A percentile compares a stretch with the other conserved stretches of the same genome.
Conservation (phyloP, 2,888 invertebrate genomes). For the Oxytorus armatus region DNA sequence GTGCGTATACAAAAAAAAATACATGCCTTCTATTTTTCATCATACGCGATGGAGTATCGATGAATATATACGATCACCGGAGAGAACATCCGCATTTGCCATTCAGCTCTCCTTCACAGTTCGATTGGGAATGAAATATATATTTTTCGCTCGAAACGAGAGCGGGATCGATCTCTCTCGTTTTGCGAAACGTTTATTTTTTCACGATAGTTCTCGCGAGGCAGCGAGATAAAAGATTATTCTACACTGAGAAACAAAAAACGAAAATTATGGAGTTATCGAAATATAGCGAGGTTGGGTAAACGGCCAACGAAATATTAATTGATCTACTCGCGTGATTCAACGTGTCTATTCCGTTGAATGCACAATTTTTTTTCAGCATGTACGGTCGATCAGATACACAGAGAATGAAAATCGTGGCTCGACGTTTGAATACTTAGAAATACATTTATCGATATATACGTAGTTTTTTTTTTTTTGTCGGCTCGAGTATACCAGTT, state of each 20-base stretch:
- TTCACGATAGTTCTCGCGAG: not conserved
- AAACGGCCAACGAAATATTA: too few species aligned
- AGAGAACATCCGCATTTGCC: constrained; percentile 1
- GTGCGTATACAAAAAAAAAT: not conserved
- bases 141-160: constrained; percentile 5
- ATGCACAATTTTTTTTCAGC: too few species aligned
- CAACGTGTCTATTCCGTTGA: too few species aligned
- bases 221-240: constrained; percentile 5
- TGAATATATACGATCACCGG: constrained; percentile 36
- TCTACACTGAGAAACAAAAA: not conserved
- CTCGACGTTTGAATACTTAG: not conserved
- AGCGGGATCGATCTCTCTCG: not conserved
- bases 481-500: not conserved
- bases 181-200: constrained; percentile 7
- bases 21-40: constrained; percentile 6
- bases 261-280: too few species aligned
- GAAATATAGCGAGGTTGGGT: too few species aligned
- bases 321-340: too few species aligned
- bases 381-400: too few species aligned
- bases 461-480: not conserved
- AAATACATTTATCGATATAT: not conserved
- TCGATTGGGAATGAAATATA: constrained; percentile 40
- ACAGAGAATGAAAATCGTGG: constrained; percentile 29
- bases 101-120: not conserved
- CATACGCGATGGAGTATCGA: constrained; percentile 26